These are phyloP conservation scores for Kobus ellipsiprymnus DNA, from an alignment of 2,113 vertebrate species.

Conservation along the genomic window DNA sequence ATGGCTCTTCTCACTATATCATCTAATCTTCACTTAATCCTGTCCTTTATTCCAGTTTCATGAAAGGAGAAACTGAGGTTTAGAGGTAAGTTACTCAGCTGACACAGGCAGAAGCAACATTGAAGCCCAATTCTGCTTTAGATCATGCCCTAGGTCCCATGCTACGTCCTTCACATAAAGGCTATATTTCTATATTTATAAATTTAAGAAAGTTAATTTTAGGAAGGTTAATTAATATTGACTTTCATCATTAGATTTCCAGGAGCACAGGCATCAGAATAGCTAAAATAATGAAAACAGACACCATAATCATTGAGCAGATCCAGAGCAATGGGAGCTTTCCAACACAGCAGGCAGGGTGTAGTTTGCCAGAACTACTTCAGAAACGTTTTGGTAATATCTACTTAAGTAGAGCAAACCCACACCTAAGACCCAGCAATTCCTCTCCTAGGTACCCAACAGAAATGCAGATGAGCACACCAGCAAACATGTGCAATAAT, in stretches of 20 bases:
- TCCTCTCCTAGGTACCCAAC: no score
- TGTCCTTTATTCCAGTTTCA: not conserved
- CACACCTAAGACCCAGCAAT: not conserved
- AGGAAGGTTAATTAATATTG: not conserved
- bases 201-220: not conserved
- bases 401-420: not conserved
- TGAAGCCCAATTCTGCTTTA: not conserved
- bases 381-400: not conserved
- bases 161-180: not conserved
- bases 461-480: not conserved
- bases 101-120: not conserved
- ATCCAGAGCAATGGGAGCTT: not conserved
- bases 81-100: no score
- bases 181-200: not conserved
- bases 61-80: not conserved
- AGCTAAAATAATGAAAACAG: not conserved
- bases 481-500: fast-evolving
- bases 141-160: fast-evolving
- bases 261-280: not conserved
- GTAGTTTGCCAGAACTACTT: not conserved
- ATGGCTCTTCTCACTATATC: not conserved
- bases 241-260: not conserved
- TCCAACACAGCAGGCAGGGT: not conserved
- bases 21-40: not conserved
- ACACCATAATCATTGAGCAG: no score